Base-by-base conservation (phyloP, 2,888 invertebrate genomes). In the Eupithecia dodoneata region DNA sequence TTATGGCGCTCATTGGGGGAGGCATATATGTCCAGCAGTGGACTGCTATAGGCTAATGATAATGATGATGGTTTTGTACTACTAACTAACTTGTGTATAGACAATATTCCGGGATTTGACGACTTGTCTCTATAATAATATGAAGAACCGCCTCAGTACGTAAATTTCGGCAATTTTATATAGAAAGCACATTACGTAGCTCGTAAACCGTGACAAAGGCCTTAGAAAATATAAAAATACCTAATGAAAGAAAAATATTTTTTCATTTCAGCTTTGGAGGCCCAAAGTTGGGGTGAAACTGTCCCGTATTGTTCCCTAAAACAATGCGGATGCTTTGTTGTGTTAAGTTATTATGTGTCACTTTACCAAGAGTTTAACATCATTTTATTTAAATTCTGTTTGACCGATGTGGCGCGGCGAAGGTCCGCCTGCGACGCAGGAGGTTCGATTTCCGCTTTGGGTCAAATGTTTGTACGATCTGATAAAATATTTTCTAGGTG, bases 241-340 rank as follows among this genome's bases (percentile, higher is more conserved):
- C 47, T 69, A 70, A 77, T 71, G 66, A 72, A 74, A 73, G 70
- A 75, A 79, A 77, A 79, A 77, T 77, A 75, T 72, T 77, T 76
- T 70, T 63, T 18, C 45, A 47, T 74, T 75, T 70, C 12, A 52
- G 52, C 63, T 72, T 72, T 70, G 13, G 15, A 45, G 74, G 70
- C n/a, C 65, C 72, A 74, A 72, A 72, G 44, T 74, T 65, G 44
- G 45, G 44, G 70, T 72, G 59, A 77, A 69, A 47, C 74, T 74
- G 52, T 30, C 63, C 71, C 44, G 75, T 79, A 77, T 82, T 80
- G 77, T 82, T 76, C 72, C 69, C 52, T 9, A 71, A 79, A 79
- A 82, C 79, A 81, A 82, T 79, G 76, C 69, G 44, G 30, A 30
- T 12, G 30, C 63, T 63, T 18, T 59, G 18, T 63, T 18, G 30